Conservation (phyloP, 2,113 vertebrate species). For the Mohoua ochrocephala region DNA sequence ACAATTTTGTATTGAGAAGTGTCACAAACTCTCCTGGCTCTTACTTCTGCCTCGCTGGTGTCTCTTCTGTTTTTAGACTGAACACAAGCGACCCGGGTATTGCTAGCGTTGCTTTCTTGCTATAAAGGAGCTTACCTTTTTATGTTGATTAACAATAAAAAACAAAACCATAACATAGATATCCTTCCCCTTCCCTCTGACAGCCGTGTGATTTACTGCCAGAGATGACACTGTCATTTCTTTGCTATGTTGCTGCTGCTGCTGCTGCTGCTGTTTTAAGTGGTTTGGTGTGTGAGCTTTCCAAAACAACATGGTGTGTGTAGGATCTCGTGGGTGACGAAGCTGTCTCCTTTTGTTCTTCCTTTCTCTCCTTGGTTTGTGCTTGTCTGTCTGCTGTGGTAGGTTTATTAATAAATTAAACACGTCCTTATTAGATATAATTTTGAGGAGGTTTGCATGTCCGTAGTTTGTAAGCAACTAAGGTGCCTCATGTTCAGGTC, state of each 20-base stretch:
- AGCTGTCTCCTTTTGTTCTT: background rate
- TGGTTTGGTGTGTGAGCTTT: constrained; percentile 43
- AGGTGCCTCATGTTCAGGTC: constrained; percentile 83
- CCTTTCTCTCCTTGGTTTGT: constrained; percentile 11
- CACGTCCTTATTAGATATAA: background rate
- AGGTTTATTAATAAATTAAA: constrained; percentile 54
- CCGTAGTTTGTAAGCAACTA: constrained; percentile 73
- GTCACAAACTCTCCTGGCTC: background rate
- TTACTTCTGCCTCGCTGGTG: background rate
- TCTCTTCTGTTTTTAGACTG: background rate
- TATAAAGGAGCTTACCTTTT: background rate
- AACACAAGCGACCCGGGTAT: background rate
- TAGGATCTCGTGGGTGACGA: background rate
- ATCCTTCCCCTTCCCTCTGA: background rate
- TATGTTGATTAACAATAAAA: background rate
- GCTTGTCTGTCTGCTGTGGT: constrained; percentile 54
- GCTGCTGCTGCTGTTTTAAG: constrained; percentile 69
- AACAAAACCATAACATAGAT: background rate
- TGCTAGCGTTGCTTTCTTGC: background rate
- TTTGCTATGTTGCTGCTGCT: constrained; percentile 56
- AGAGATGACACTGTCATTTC: background rate
- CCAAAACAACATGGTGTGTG: background rate
- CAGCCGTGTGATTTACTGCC: background rate
- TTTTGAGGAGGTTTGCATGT: constrained; percentile 81
- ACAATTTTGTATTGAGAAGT: background rate